Percentiles rank a stretch among this genome's conserved stretches.
phyloP scores from a whole-genome alignment of 2,113 vertebrate genomes.

The Anthoscopus minutus region DNA sequence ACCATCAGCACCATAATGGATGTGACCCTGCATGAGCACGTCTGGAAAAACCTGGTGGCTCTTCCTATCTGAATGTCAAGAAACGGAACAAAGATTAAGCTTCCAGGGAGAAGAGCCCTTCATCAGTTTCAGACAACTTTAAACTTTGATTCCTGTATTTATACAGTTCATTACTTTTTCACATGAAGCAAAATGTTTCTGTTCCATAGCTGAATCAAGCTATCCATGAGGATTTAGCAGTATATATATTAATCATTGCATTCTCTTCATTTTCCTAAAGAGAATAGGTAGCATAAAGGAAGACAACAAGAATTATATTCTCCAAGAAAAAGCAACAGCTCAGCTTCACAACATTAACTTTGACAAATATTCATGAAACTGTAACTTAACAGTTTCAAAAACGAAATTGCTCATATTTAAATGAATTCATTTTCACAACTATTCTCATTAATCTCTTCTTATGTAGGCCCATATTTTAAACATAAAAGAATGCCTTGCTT shows the following conservation, averaged over 20 bases:
- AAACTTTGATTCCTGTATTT: conserved; percentile 57
- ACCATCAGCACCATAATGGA: not conserved
- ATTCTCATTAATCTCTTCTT: conserved; percentile 40
- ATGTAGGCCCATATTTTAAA: conserved; percentile 27
- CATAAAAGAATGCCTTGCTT: conserved; percentile 26
- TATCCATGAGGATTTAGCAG: conserved; percentile 42
- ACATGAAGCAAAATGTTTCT: conserved; percentile 47
- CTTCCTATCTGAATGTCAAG: not conserved
- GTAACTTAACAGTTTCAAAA: conserved; percentile 6
- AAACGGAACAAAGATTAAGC: conserved; percentile 27
- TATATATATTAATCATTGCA: conserved; percentile 44
- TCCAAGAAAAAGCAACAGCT: conserved; percentile 28
- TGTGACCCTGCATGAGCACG: not conserved
- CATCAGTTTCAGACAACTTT: conserved; percentile 25
- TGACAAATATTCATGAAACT: conserved; percentile 61
- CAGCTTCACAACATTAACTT: conserved; percentile 51
- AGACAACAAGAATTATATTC: conserved; percentile 16
- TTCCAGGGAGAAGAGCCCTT: not conserved
- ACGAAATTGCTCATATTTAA: conserved; percentile 14
- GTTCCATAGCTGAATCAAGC: conserved; percentile 19
- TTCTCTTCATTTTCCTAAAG: conserved; percentile 40
- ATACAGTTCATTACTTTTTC: conserved; percentile 48
- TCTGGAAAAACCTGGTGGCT: not conserved
- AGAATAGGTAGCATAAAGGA: conserved; percentile 28
- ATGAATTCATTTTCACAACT: conserved; percentile 47